These are phyloP conservation scores for Propithecus coquereli DNA, from an alignment of 2,113 vertebrate species.

Conservation along the genomic window DNA sequence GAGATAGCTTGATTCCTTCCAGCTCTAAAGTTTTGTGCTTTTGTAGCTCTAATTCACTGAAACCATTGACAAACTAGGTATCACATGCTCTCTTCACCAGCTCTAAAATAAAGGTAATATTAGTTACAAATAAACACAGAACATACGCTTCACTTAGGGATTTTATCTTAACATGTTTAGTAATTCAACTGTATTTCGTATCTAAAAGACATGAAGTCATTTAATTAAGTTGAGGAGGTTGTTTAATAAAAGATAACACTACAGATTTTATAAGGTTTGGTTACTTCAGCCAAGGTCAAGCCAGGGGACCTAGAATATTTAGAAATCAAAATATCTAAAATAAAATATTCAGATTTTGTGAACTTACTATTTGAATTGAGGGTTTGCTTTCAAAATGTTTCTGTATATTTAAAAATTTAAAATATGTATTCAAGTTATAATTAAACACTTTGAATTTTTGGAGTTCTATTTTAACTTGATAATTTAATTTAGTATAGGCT, in stretches of 20 bases:
- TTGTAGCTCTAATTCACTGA: not conserved
- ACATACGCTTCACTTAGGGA: not conserved
- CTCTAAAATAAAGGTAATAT: not conserved
- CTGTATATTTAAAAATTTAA: not conserved
- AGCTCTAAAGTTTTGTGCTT: not conserved
- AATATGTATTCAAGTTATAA: not conserved
- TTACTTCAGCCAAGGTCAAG: not conserved
- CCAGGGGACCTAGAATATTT: too few relatives aligned
- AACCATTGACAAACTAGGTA: not conserved
- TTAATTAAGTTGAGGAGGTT: not conserved
- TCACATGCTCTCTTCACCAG: not conserved
- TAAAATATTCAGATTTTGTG: not conserved
- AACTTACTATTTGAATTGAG: not conserved
- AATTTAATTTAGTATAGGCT: not conserved
- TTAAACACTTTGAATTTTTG: not conserved
- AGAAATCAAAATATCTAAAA: too few relatives aligned
- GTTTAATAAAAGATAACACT: not conserved
- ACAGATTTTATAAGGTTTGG: not conserved
- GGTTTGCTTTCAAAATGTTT: not conserved
- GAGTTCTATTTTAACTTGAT: slow-evolving; percentile 7
- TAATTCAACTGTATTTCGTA: slow-evolving; percentile 1
- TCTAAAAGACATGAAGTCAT: not conserved
- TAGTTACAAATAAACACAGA: not conserved
- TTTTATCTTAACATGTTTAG: not conserved
- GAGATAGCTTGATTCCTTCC: not conserved